phyloP scores from a whole-genome alignment of 2,797 vertebrate species.

The Sebastes oblongus region DNA sequence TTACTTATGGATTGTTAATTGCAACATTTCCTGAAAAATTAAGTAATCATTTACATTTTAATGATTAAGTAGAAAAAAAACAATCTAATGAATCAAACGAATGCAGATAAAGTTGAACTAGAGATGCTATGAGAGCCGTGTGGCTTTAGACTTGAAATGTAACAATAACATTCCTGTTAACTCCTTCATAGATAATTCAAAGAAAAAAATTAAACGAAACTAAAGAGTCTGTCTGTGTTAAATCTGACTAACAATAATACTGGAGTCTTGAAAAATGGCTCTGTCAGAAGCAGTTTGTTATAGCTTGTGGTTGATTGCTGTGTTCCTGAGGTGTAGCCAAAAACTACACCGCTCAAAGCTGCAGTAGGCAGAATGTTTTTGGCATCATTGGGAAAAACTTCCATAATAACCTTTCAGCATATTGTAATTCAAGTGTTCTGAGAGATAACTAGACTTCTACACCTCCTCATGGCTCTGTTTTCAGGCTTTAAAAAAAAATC shows the following conservation, averaged over 20 bases:
- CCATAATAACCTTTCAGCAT: too few relatives aligned
- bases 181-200: not conserved
- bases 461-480: too few relatives aligned
- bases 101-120: not conserved
- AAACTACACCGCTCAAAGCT: too few relatives aligned
- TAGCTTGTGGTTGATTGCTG: not conserved
- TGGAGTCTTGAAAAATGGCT: not conserved
- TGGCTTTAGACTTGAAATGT: not conserved
- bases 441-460: too few relatives aligned
- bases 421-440: too few relatives aligned
- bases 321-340: too few relatives aligned
- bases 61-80: not conserved
- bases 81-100: not conserved
- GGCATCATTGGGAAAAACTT: too few relatives aligned
- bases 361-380: too few relatives aligned
- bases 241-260: not conserved
- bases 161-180: not conserved
- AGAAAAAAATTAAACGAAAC: not conserved
- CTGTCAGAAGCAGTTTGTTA: not conserved
- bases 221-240: not conserved
- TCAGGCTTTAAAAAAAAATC: too few relatives aligned
- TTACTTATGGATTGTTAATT: not conserved
- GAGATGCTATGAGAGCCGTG: not conserved
- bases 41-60: conserved; percentile 6
- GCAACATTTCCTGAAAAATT: not conserved